Percentiles rank a stretch among this genome's conserved stretches.
These are phyloP conservation scores for Aplochiton taeniatus DNA, from an alignment of 2,797 vertebrate genomes.

Conservation along the genomic window DNA sequence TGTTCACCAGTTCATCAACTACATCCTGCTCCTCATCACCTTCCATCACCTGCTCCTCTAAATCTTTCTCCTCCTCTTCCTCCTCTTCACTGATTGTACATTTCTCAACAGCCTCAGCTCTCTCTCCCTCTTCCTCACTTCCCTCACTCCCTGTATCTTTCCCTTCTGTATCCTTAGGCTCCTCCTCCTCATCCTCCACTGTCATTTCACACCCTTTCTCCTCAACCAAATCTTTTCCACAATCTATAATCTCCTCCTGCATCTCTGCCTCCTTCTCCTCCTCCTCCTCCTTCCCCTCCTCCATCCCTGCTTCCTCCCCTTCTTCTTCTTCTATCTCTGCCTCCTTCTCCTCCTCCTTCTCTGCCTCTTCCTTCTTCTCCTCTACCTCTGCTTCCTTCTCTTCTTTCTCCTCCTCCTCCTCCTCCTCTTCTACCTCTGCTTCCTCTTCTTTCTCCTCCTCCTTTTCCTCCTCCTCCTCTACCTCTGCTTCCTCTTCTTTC, in stretches of 20 bases:
- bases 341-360: neutral
- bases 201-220: too few species aligned
- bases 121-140: constrained; percentile 4
- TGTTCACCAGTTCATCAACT: neutral
- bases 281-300: neutral
- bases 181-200: neutral
- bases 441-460: neutral
- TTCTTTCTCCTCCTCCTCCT: neutral
- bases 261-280: constrained; percentile 1
- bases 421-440: constrained; percentile 2
- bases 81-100: constrained; percentile 4
- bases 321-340: neutral
- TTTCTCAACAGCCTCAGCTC: constrained; percentile 5
- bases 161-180: neutral
- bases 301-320: neutral
- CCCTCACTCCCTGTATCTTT: neutral
- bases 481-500: neutral
- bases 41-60: neutral
- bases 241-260: neutral
- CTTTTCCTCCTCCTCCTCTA: neutral
- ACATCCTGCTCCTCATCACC: neutral
- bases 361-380: neutral
- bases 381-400: constrained; percentile 9
- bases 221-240: too few species aligned
- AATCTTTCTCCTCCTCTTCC: constrained; percentile 4